These are phyloP conservation scores for Ia io DNA, from an alignment of 2,113 vertebrate species.

Conservation along the genomic window DNA sequence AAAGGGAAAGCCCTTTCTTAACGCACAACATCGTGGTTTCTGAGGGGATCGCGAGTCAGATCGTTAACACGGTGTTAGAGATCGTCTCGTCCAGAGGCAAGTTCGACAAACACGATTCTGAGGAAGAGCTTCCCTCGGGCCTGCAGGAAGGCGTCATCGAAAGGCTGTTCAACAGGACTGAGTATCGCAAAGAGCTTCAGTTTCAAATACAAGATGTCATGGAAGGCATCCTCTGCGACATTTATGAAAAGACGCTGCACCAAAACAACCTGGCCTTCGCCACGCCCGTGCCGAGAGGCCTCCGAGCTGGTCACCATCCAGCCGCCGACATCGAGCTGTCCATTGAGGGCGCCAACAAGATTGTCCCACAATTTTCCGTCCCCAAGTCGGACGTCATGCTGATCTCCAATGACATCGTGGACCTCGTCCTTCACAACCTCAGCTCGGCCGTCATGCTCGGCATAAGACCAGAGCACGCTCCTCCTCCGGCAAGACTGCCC, in stretches of 20 bases:
- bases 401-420: conserved; percentile 56
- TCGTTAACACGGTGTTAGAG: conserved; percentile 63
- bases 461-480: neutral
- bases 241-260: conserved; percentile 58
- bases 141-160: conserved; percentile 34
- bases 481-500: neutral
- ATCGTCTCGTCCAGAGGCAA: conserved; percentile 54
- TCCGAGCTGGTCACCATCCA: neutral
- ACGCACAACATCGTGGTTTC: conserved; percentile 39
- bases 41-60: conserved; percentile 59
- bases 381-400: conserved; percentile 66
- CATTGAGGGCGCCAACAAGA: neutral
- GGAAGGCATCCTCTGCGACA: conserved; percentile 60
- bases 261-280: conserved; percentile 39
- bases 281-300: neutral
- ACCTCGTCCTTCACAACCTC: conserved; percentile 63
- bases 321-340: neutral
- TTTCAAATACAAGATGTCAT: conserved; percentile 64
- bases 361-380: conserved; percentile 24
- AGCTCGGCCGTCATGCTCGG: neutral
- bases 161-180: conserved; percentile 54
- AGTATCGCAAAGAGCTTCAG: conserved; percentile 65
- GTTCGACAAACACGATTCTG: neutral
- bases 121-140: neutral
- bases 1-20: neutral